Percentiles rank a stretch among this genome's conserved stretches.
phyloP scores from a whole-genome alignment of 1,140 invertebrate genomes.

The Steinernema khuongi region DNA sequence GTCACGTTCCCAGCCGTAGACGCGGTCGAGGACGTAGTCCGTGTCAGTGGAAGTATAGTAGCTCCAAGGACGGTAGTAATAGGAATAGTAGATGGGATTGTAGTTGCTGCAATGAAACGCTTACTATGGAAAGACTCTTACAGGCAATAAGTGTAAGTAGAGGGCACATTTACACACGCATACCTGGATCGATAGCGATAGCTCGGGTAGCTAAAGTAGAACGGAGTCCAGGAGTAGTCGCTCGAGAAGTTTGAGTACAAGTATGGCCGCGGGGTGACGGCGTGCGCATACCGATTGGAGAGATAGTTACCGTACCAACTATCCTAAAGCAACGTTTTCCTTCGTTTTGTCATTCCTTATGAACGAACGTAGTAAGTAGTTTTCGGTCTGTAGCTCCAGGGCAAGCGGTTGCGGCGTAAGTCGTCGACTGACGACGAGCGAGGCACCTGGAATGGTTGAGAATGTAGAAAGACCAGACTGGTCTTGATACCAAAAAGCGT shows the following conservation, averaged over 20 bases:
- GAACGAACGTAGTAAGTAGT: neutral
- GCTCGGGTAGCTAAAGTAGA: neutral
- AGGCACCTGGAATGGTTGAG: neutral
- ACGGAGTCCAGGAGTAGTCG: neutral
- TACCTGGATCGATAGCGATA: neutral
- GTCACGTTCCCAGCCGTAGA: neutral
- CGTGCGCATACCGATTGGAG: neutral
- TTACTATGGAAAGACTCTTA: too few species aligned
- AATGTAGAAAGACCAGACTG: neutral
- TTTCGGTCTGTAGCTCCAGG: neutral
- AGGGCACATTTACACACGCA: neutral
- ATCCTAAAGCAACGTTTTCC: neutral
- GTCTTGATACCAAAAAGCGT: neutral
- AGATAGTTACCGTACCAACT: slow-evolving; percentile 6
- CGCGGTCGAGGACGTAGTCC: neutral
- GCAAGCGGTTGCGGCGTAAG: neutral
- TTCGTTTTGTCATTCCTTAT: neutral
- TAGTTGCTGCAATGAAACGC: neutral
- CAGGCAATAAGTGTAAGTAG: too few species aligned
- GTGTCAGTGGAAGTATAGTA: slow-evolving; percentile 3
- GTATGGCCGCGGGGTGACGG: neutral
- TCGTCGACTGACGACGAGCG: neutral
- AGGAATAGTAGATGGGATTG: neutral
- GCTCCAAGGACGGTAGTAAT: neutral
- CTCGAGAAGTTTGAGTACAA: neutral